These are phyloP conservation scores for Dynastes tityus DNA, from an alignment of 2,888 invertebrate species.

Conservation along the genomic window DNA sequence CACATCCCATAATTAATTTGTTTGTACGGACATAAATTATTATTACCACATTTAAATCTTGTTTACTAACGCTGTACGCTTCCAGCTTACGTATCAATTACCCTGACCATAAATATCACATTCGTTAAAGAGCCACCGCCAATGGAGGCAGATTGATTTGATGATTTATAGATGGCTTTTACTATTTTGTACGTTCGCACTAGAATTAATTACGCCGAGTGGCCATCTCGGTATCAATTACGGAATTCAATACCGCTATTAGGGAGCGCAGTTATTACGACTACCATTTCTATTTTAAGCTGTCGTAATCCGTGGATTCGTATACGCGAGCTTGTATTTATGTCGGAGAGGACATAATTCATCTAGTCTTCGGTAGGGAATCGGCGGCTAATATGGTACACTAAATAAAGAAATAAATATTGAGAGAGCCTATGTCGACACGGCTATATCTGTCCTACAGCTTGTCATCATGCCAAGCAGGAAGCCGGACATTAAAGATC, in stretches of 20 bases:
- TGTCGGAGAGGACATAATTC: too few relatives aligned
- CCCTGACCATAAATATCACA: not conserved
- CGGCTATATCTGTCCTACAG: too few relatives aligned
- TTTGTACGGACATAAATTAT: not conserved
- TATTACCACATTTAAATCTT: not conserved
- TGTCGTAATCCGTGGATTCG: too few relatives aligned
- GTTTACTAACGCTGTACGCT: slow-evolving; percentile 1
- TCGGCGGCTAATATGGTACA: too few relatives aligned
- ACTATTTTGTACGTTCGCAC: not conserved
- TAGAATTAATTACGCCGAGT: not conserved
- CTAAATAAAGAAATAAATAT: too few relatives aligned
- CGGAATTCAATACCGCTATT: not conserved
- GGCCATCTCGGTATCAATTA: not conserved
- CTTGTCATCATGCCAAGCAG: too few relatives aligned
- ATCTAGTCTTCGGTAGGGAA: too few relatives aligned
- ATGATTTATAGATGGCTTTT: not conserved
- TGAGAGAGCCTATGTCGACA: too few relatives aligned
- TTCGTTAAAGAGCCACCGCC: not conserved
- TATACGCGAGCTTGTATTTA: too few relatives aligned
- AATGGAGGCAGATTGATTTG: slow-evolving; percentile 11
- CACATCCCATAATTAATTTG: not conserved
- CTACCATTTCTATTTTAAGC: too few relatives aligned
- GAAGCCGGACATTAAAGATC: too few relatives aligned
- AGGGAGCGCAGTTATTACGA: too few relatives aligned
- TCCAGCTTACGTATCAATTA: slow-evolving; percentile 9